Evolutionary conservation across 2,888 invertebrate species (phyloP).

Genomic region (Eilema sororculum): DNA sequence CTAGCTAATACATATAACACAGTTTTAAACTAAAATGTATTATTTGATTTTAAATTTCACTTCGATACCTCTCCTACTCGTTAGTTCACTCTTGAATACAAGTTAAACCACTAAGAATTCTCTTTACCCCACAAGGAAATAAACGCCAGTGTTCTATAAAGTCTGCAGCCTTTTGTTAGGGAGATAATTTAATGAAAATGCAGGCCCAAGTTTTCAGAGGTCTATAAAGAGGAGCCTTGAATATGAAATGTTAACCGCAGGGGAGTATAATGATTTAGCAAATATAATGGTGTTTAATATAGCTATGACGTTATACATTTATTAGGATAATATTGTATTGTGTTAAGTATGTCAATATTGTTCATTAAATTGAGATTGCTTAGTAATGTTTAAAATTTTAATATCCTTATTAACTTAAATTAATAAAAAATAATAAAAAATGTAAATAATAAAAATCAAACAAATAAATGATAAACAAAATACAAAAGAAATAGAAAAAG

Average conservation of each 20-base stretch:
- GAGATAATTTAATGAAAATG: slow-evolving; percentile 48
- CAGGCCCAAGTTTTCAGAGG: slow-evolving; percentile 30
- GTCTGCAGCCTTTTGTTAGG: slow-evolving; percentile 15
- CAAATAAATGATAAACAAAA: too few species aligned
- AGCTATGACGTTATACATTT: neutral
- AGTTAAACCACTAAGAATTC: slow-evolving; percentile 9
- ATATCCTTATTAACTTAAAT: too few species aligned
- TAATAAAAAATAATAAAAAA: too few species aligned
- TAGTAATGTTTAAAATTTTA: too few species aligned
- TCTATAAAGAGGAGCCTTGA: slow-evolving; percentile 36
- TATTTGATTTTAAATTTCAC: neutral
- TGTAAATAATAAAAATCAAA: too few species aligned
- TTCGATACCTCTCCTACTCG: neutral
- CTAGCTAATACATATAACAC: too few species aligned
- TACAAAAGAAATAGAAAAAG: too few species aligned
- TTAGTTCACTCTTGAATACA: neutral
- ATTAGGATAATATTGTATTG: neutral
- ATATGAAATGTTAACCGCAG: slow-evolving; percentile 45
- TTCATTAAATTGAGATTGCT: too few species aligned
- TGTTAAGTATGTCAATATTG: neutral
- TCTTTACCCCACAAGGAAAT: slow-evolving; percentile 9
- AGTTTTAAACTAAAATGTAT: neutral
- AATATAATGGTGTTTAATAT: slow-evolving; percentile 15
- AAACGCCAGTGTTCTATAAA: slow-evolving; percentile 14
- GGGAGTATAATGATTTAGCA: slow-evolving; percentile 39